Evolutionary conservation across 2,888 invertebrate species (phyloP).

Genomic region (Malthinus seriepunctatus): DNA sequence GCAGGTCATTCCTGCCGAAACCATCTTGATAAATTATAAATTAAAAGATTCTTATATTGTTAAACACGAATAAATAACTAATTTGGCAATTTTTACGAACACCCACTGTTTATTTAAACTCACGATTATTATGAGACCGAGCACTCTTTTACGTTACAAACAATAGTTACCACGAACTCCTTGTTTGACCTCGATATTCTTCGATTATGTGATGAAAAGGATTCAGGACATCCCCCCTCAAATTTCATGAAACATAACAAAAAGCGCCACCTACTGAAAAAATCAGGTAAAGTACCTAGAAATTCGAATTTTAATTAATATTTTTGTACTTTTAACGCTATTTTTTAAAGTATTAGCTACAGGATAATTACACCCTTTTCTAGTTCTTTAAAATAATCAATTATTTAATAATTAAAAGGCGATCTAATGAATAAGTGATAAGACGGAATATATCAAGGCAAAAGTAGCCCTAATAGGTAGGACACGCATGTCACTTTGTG

Average conservation of each 20-base stretch:
- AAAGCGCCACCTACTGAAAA: background rate
- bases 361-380: no score
- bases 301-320: background rate
- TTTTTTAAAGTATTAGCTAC: no score
- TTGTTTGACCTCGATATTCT: constrained; percentile 18
- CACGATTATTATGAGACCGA: background rate
- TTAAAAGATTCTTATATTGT: background rate
- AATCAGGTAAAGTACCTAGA: background rate
- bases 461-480: no score
- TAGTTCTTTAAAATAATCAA: no score
- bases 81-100: background rate
- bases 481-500: no score
- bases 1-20: constrained; percentile 82
- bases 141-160: background rate
- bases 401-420: no score
- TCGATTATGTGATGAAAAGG: constrained; percentile 20
- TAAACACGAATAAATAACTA: background rate
- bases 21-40: constrained; percentile 59
- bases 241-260: background rate
- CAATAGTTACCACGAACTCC: constrained; percentile 3
- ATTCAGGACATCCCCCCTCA: constrained; percentile 13
- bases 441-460: no score
- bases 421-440: no score
- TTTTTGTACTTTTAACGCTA: no score
- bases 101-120: no score